Conservation (phyloP, 2,888 invertebrate species). For the Polymixis flavicincta region DNA sequence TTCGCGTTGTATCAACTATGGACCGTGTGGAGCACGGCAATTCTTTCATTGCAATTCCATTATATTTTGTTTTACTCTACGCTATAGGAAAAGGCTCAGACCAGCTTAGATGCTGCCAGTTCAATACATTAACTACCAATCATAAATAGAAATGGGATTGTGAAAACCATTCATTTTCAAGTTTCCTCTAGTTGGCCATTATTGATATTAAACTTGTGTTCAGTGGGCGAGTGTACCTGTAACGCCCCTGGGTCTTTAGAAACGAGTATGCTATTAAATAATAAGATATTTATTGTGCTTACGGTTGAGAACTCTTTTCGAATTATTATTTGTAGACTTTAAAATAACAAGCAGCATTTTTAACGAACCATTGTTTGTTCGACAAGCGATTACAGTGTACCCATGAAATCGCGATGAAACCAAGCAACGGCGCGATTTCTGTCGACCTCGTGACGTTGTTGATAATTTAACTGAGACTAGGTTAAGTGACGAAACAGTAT, state of each 20-base stretch:
- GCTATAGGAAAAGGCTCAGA: background rate
- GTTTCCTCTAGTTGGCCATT: background rate
- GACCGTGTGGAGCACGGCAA: too few relatives aligned
- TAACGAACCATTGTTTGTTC: background rate
- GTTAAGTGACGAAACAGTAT: too few relatives aligned
- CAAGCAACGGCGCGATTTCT: background rate
- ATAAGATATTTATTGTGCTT: slow-evolving; percentile 16
- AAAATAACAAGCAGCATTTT: background rate
- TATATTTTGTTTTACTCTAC: background rate
- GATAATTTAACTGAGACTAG: too few relatives aligned
- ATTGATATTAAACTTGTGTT: slow-evolving; percentile 16
- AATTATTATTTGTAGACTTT: background rate
- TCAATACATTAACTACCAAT: background rate
- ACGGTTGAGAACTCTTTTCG: background rate
- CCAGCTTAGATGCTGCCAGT: background rate
- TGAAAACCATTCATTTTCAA: slow-evolving; percentile 12
- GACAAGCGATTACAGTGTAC: background rate
- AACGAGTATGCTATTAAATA: background rate
- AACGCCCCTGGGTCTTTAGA: background rate
- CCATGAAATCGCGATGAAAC: background rate
- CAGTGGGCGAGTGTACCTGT: slow-evolving; percentile 3
- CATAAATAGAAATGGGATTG: slow-evolving; percentile 24
- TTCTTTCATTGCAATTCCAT: background rate
- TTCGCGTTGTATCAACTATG: background rate
- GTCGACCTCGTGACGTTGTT: background rate